Base-by-base conservation (phyloP, 1,140 invertebrate species). In the Drosophila trapezifrons region DNA sequence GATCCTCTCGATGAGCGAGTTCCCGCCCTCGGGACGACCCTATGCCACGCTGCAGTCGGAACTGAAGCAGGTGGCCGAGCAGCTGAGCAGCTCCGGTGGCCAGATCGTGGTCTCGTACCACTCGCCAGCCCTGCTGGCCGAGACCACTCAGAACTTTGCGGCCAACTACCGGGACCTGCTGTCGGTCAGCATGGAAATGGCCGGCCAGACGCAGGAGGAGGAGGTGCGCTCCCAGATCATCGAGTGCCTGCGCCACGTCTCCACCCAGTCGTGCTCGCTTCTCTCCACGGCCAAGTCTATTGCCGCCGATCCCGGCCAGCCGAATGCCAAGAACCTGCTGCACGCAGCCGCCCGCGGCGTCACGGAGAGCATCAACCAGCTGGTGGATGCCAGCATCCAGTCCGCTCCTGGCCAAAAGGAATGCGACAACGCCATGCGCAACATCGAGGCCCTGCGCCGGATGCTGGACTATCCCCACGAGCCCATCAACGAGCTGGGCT, bases 401-500 rank as follows among this genome's bases (percentile, higher is more conserved):
- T 96, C 96, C 2, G 96, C 97, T 1, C 97, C 98, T 92, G 97
- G 98, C 1, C 97, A 99, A 93, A 98, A 97, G 91, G 98, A 99
- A 90, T 99, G 98, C 92, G 98, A 98, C 89, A 98, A 97, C 90
- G 98, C 98, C 3, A 96, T 99, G n/a, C 94, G 98, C 59, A 97
- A 97, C 90, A 99, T 99, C 66, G 95, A 98, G 91, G 95, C 96
- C 42, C 95, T 97, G 93, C 94, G 95, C 17, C 95, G 96, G 5
- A 93, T 98, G 38, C 93, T 99, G 27, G 96, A 98, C 67, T 96
- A 97, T 92, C 97, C 98, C 2, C 95, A 94, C 56, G 96, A 99
- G 91, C 97, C 98, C 0, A 94, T 99, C 58, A 98, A 95, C 86
- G 97, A 98, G 76, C 94, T 95, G 49, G 96, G 96, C 1, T 99